These are phyloP conservation scores for Digitonthophagus gazella DNA, from an alignment of 2,888 invertebrate species.

Conservation along the genomic window DNA sequence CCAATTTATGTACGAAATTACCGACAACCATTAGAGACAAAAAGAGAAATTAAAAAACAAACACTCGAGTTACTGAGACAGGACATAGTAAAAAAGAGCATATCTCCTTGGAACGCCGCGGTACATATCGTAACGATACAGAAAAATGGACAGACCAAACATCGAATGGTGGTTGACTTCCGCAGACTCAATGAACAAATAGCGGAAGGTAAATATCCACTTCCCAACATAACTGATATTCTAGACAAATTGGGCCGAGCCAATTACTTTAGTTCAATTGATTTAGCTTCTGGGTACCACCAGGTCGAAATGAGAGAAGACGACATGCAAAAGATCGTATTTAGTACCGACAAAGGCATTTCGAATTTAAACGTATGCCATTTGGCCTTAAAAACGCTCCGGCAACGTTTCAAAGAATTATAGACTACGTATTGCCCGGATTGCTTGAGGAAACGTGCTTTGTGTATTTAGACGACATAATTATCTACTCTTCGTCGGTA, in stretches of 20 bases:
- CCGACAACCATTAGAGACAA: slow-evolving; percentile 17
- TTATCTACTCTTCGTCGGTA: slow-evolving; percentile 26
- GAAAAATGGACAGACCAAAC: too few relatives aligned
- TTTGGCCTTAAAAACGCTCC: slow-evolving; percentile 27
- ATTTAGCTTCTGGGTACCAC: slow-evolving; percentile 35
- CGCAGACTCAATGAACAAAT: slow-evolving; percentile 38
- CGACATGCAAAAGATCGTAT: neutral
- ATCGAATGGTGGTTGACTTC: slow-evolving; percentile 12
- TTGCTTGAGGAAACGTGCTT: slow-evolving; percentile 31
- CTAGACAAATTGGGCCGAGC: slow-evolving; percentile 36
- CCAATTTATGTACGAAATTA: slow-evolving; percentile 10
- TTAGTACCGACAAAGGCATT: neutral
- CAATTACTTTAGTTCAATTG: slow-evolving; percentile 37
- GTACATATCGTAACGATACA: too few relatives aligned
- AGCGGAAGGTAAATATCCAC: slow-evolving; percentile 36
- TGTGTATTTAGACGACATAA: slow-evolving; percentile 36
- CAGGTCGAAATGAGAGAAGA: neutral
- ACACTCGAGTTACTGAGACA: neutral
- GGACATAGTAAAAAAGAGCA: neutral
- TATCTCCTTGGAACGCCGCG: too few relatives aligned
- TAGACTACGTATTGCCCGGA: slow-evolving; percentile 33
- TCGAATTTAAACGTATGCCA: slow-evolving; percentile 16
- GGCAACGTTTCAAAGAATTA: slow-evolving; percentile 34
- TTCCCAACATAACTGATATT: slow-evolving; percentile 34
- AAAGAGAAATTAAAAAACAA: slow-evolving; percentile 19